These are phyloP conservation scores for Aphaenogaster rudis DNA, from an alignment of 1,140 invertebrate genomes.

Conservation along the genomic window DNA sequence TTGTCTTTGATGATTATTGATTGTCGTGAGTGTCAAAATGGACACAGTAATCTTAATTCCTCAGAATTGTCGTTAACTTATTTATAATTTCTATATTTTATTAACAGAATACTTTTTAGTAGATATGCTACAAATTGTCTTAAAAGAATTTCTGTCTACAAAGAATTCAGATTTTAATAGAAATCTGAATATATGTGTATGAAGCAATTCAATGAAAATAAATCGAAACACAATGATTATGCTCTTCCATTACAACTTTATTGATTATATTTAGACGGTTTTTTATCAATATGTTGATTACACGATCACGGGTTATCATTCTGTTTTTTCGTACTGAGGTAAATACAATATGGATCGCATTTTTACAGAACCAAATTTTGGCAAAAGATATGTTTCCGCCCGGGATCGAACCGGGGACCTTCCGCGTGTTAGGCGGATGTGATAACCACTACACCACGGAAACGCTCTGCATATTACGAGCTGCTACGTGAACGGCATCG, in stretches of 20 bases:
- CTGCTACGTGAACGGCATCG: not conserved
- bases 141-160: not conserved
- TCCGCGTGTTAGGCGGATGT: constrained; percentile 46
- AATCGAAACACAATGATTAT: not conserved
- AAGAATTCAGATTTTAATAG: constrained; percentile 5
- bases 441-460: constrained; percentile 75
- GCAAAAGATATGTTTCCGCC: constrained; percentile 68
- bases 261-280: not conserved
- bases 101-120: not conserved
- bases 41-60: not conserved
- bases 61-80: not conserved
- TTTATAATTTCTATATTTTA: not conserved
- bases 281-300: not conserved
- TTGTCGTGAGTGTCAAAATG: not conserved
- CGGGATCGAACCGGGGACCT: constrained; percentile 73
- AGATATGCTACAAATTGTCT: not conserved
- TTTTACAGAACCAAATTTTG: not conserved
- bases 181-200: not conserved
- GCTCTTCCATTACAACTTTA: not conserved
- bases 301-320: not conserved
- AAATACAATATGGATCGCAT: not conserved
- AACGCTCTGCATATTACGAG: constrained; percentile 20
- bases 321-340: not conserved
- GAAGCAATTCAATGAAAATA: not conserved
- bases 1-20: constrained; percentile 53